A percentile compares a stretch with the other conserved stretches of the same genome.
Evolutionary conservation across 1,140 invertebrate genomes (phyloP).

Genomic region (Ladona fulva): DNA sequence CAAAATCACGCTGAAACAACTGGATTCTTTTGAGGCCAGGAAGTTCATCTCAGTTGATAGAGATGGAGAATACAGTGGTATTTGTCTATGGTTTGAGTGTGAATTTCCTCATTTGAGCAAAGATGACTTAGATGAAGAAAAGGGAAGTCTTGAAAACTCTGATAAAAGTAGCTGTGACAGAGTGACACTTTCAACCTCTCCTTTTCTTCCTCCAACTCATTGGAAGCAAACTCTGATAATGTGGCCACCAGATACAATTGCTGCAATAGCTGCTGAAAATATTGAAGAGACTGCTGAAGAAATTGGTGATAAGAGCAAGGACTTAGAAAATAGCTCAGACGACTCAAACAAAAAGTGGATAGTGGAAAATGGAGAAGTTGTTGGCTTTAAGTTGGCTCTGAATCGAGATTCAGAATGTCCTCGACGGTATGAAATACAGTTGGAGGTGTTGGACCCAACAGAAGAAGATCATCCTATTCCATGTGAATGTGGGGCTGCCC

Average conservation of each 20-base stretch:
- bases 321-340: background rate
- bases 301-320: background rate
- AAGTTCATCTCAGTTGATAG: conserved; percentile 39
- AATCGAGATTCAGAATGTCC: conserved; percentile 37
- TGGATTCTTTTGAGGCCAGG: conserved; percentile 31
- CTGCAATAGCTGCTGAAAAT: background rate
- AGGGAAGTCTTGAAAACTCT: background rate
- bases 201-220: conserved; percentile 68
- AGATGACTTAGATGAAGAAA: conserved; percentile 13
- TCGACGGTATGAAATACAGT: conserved; percentile 55
- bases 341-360: background rate
- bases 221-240: conserved; percentile 92
- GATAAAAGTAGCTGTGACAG: conserved; percentile 27
- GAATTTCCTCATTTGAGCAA: conserved; percentile 29
- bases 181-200: conserved; percentile 61
- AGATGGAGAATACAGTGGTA: conserved; percentile 58
- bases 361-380: conserved; percentile 45
- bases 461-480: conserved; percentile 63
- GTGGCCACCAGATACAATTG: conserved; percentile 27
- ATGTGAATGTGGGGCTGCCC: conserved; percentile 64
- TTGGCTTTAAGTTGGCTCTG: conserved; percentile 57
- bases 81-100: conserved; percentile 45
- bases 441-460: conserved; percentile 58
- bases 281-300: too few relatives aligned
- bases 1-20: conserved; percentile 27